phyloP scores from a whole-genome alignment of 2,113 vertebrate genomes.

The Elachura formosa region DNA sequence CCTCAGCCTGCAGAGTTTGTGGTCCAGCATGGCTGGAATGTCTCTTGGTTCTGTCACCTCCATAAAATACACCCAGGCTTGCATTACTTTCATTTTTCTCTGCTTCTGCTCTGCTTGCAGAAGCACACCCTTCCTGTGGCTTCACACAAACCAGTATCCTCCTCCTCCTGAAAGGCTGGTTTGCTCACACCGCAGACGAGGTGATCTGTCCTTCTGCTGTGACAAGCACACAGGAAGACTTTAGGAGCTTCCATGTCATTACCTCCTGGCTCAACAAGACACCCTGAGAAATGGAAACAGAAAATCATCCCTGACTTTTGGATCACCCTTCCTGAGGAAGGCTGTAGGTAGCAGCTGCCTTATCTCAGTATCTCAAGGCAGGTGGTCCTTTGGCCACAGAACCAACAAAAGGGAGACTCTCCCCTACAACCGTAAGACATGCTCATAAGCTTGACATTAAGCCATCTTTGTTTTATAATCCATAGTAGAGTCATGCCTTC shows the following conservation, averaged over 20 bases:
- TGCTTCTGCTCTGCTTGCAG: not conserved
- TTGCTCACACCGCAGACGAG: not conserved
- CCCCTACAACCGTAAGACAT: not conserved
- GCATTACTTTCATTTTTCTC: not conserved
- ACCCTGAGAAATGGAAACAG: rapidly evolving
- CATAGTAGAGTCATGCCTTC: not conserved
- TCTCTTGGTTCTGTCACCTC: not conserved
- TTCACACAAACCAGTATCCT: not conserved
- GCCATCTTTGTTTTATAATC: not conserved
- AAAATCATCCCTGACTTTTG: not conserved
- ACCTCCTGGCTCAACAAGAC: not conserved
- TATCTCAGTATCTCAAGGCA: not conserved
- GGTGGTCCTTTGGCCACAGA: not conserved
- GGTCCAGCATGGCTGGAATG: not conserved
- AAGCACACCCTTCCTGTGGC: not conserved
- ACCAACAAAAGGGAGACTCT: not conserved
- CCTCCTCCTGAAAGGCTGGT: not conserved
- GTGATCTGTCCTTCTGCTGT: not conserved
- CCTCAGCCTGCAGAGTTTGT: not conserved
- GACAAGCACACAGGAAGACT: not conserved
- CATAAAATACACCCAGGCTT: not conserved
- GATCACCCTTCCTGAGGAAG: not conserved
- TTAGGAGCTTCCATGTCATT: not conserved
- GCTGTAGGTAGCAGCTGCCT: not conserved
- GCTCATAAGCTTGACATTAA: not conserved